Conservation (phyloP, 2,113 vertebrate genomes). For the Condylura cristata region DNA sequence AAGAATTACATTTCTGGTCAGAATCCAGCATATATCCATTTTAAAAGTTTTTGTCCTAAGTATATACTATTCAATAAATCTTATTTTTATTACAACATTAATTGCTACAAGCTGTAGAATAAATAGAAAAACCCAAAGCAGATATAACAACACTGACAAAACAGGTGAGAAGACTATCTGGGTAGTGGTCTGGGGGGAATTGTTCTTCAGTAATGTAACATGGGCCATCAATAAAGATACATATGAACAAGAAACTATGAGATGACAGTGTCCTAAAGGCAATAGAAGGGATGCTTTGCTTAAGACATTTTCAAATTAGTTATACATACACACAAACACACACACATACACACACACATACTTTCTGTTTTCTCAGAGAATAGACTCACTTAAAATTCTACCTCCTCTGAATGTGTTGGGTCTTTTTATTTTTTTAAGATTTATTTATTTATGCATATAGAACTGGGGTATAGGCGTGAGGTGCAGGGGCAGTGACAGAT, state of each 20-base stretch:
- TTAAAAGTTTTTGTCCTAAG: background rate
- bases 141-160: background rate
- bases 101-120: background rate
- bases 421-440: no score
- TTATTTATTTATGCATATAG: no score
- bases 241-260: background rate
- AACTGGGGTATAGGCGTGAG: no score
- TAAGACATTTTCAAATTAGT: no score
- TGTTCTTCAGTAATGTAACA: background rate
- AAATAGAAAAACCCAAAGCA: background rate
- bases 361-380: no score
- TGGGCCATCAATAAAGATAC: background rate
- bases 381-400: no score
- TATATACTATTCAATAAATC: background rate
- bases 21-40: background rate
- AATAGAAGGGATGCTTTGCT: background rate
- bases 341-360: no score
- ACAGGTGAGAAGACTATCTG: background rate
- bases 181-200: background rate
- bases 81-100: background rate
- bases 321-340: no score
- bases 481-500: no score
- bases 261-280: background rate
- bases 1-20: background rate
- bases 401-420: no score